Percentiles rank a stretch among this genome's conserved stretches.
phyloP scores from a whole-genome alignment of 2,113 vertebrate genomes.

The Tragulus kanchil region DNA sequence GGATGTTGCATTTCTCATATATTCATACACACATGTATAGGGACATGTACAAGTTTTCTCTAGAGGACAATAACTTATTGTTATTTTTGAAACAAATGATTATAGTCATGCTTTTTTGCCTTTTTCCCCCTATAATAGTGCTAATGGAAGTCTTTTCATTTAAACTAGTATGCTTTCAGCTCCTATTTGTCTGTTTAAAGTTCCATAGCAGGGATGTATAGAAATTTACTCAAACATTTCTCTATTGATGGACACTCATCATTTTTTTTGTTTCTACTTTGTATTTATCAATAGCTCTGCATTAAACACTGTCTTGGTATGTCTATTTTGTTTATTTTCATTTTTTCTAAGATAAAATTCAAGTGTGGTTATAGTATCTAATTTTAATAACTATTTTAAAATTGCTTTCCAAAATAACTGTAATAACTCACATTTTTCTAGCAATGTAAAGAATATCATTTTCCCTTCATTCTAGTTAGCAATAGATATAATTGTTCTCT shows the following conservation, averaged over 20 bases:
- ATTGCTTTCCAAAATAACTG: constrained; percentile 10
- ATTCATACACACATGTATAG: neutral
- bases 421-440: constrained; percentile 16
- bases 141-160: neutral
- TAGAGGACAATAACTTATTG: neutral
- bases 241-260: neutral
- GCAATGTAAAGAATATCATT: neutral
- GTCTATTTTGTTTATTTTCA: neutral
- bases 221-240: neutral
- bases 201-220: neutral
- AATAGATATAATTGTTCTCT: neutral
- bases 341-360: neutral
- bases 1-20: neutral
- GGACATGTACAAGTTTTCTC: neutral
- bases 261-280: neutral
- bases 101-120: neutral
- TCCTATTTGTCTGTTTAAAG: neutral
- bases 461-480: neutral
- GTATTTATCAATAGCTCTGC: neutral
- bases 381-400: neutral
- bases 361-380: neutral
- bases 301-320: neutral
- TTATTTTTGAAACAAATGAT: neutral
- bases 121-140: neutral
- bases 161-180: neutral